These are phyloP conservation scores for Atta cephalotes DNA, from an alignment of 1,140 invertebrate species.

Conservation along the genomic window DNA sequence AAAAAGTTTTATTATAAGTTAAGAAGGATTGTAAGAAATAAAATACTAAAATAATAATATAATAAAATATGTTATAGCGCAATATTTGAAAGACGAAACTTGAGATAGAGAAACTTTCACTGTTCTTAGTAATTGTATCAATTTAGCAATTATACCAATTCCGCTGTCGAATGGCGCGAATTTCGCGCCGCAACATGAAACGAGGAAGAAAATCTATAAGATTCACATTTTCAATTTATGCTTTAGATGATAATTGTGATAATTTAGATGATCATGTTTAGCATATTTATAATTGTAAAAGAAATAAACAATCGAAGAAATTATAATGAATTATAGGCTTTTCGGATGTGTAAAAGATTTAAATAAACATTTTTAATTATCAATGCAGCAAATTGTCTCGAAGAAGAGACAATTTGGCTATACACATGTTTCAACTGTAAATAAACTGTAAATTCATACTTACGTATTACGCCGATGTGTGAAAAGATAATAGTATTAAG, in stretches of 20 bases:
- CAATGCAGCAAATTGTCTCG: no score
- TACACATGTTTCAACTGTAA: no score
- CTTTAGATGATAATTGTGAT: background rate
- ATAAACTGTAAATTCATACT: no score
- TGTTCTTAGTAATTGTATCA: constrained; percentile 32
- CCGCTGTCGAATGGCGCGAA: background rate
- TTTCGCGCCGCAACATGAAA: background rate
- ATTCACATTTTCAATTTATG: background rate
- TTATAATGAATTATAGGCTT: background rate
- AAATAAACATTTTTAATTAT: no score
- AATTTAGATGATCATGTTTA: background rate
- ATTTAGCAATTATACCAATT: constrained; percentile 35
- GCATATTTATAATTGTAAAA: background rate
- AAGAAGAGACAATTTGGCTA: no score
- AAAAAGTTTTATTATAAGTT: background rate
- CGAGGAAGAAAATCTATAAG: background rate
- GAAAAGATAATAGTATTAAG: no score
- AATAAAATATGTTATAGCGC: background rate
- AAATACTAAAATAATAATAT: background rate
- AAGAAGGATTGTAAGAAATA: background rate
- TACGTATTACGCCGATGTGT: no score
- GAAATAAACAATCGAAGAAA: background rate
- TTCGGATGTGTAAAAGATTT: no score
- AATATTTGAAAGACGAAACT: constrained; percentile 5
- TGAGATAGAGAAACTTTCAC: constrained; percentile 4